phyloP scores from a whole-genome alignment of 2,888 invertebrate species.

The Brachycybe producta region DNA sequence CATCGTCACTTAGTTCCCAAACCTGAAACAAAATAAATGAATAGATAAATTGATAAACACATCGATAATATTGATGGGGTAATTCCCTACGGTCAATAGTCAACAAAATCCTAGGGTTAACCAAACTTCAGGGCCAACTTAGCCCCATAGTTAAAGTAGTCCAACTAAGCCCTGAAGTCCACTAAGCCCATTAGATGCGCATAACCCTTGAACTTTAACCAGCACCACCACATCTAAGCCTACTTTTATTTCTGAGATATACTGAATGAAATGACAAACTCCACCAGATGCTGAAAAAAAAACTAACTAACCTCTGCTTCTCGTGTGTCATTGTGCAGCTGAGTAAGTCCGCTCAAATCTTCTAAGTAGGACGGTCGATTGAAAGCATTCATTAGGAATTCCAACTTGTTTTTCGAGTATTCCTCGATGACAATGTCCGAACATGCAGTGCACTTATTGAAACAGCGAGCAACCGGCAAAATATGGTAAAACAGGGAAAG shows the following conservation, averaged over 20 bases:
- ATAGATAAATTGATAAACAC: not conserved
- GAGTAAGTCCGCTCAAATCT: constrained; percentile 62
- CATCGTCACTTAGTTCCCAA: constrained; percentile 11
- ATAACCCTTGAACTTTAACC: too few relatives aligned
- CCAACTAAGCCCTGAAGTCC: too few relatives aligned
- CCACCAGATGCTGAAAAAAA: too few relatives aligned
- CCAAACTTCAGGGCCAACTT: too few relatives aligned
- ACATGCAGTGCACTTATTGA: constrained; percentile 85
- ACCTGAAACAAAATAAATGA: not conserved
- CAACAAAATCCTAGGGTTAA: too few relatives aligned
- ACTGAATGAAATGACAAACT: too few relatives aligned
- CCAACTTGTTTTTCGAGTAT: constrained; percentile 43
- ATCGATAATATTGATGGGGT: not conserved
- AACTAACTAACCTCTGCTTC: constrained; percentile 26
- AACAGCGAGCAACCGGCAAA: constrained; percentile 70
- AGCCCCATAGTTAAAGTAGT: too few relatives aligned
- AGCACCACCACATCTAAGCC: too few relatives aligned
- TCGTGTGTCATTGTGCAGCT: constrained; percentile 37
- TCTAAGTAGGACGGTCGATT: constrained; percentile 70
- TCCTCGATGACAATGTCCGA: constrained; percentile 43
- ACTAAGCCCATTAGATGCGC: too few relatives aligned
- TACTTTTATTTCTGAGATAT: too few relatives aligned
- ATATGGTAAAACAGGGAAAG: constrained; percentile 68
- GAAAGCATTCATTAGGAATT: constrained; percentile 65
- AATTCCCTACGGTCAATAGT: too few relatives aligned